Base-by-base conservation (phyloP, 92 coral and sea anemone species). In the Hydrozoanthus gracilis region DNA sequence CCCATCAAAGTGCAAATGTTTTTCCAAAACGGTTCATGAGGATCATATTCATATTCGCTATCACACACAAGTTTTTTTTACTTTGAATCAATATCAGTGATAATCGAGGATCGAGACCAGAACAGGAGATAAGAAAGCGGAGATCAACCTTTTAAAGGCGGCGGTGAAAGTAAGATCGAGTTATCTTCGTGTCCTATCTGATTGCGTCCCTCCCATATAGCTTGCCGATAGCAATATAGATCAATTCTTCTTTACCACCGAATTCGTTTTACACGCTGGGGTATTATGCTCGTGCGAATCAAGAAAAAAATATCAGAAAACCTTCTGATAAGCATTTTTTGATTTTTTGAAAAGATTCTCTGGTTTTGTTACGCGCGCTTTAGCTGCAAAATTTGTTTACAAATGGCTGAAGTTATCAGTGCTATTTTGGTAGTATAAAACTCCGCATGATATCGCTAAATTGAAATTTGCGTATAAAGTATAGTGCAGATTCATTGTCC, bases 221-320 rank as follows among this genome's bases (percentile, higher is more conserved):
- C 17, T 62, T 77, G 65, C 71, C 49, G 71, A 78, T 60, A 78
- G 83, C 51, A 52, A 76, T 44, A 13, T 60, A 4, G 44, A 68
- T 17, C 44, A 68, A 68, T 39, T 45, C 17, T 17, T 8, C 46
- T 44, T 78, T 45, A 54, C 58, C 46, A 60, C 17, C 71, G 7
- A 44, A 61, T 6, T 14, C 83, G 51, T 18, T 76, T 54, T 20
- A 18, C 2, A 74, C n/a, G 9, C 47, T 52, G 7, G 17, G 12
- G 82, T 6, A 47, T 20, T 8, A 13, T 35, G 14, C 47, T 68
- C 44, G 17, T 9, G 46, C 39, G 44, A 68, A 68, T 68, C 73
- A 35, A 35, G 44, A 68, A 68, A 48, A 76, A 51, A 76, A 27
- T 66, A 52, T 51, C 13, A 17, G 18, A 9, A 71, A 71, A 4